These are phyloP conservation scores for Eremophila alpestris DNA, from an alignment of 2,797 vertebrate species.

Conservation along the genomic window DNA sequence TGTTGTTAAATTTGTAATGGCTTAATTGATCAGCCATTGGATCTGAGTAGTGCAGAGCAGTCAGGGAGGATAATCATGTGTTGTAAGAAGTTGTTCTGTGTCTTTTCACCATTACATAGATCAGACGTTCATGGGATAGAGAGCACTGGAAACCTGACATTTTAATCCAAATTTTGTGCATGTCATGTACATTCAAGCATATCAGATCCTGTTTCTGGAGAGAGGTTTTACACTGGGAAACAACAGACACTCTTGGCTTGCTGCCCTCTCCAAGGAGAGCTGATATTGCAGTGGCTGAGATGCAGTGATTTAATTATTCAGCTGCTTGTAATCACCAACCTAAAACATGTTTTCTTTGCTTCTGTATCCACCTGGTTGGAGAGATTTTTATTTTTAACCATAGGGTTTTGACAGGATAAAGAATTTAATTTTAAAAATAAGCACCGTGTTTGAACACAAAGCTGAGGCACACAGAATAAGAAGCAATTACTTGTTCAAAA, in stretches of 20 bases:
- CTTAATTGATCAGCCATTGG: neutral
- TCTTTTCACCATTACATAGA: neutral
- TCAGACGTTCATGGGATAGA: neutral
- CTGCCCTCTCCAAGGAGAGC: neutral
- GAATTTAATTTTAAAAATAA: neutral
- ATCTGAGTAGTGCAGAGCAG: neutral
- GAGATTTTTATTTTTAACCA: neutral
- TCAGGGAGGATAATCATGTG: neutral
- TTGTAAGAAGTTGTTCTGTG: accelerated
- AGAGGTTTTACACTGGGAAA: neutral
- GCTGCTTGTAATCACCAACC: neutral
- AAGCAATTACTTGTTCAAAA: neutral
- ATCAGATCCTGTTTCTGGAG: neutral
- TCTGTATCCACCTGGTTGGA: neutral
- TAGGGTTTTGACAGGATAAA: neutral
- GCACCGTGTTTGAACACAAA: neutral
- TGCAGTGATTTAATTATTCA: neutral
- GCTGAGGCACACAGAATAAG: neutral
- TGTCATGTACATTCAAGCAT: neutral
- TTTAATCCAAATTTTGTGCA: neutral
- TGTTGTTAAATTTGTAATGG: neutral
- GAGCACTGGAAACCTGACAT: neutral
- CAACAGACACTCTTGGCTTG: neutral
- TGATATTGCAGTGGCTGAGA: neutral
- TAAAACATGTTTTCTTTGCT: neutral